Evolutionary conservation across 1,140 invertebrate genomes (phyloP).

Genomic region (Sycophaga agraensis): DNA sequence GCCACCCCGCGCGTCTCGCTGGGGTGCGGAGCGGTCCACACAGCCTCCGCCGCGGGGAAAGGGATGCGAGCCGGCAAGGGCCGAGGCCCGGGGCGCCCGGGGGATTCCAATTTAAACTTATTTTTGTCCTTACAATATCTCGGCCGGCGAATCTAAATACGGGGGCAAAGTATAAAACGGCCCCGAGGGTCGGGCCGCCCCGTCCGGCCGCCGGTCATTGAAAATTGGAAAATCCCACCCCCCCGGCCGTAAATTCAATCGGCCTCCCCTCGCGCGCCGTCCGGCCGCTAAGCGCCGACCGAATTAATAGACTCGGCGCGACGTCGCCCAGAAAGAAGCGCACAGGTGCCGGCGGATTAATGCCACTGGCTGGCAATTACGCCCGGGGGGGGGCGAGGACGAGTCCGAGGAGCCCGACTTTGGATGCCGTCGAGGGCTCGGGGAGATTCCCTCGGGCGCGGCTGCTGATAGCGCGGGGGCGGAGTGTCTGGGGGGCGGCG

Average conservation of each 20-base stretch:
- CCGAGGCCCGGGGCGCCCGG: slow-evolving; percentile 13
- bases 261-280: not conserved
- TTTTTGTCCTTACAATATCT: slow-evolving; percentile 52
- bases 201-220: slow-evolving; percentile 39
- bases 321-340: no score
- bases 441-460: not conserved
- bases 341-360: no score
- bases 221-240: slow-evolving; percentile 46
- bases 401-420: no score
- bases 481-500: not conserved
- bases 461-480: no score
- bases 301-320: no score
- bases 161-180: slow-evolving; percentile 52
- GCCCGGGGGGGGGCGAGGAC: no score
- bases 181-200: slow-evolving; percentile 19
- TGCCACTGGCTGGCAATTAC: no score
- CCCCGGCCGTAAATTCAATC: slow-evolving; percentile 44
- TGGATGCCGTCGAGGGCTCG: no score
- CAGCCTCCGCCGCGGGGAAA: no score
- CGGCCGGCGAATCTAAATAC: slow-evolving; percentile 49
- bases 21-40: no score
- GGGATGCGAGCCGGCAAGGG: not conserved
- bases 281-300: no score
- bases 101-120: slow-evolving; percentile 53
- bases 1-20: no score